These are phyloP conservation scores for Gymnorhina tibicen DNA, from an alignment of 2,113 vertebrate genomes.

Conservation along the genomic window DNA sequence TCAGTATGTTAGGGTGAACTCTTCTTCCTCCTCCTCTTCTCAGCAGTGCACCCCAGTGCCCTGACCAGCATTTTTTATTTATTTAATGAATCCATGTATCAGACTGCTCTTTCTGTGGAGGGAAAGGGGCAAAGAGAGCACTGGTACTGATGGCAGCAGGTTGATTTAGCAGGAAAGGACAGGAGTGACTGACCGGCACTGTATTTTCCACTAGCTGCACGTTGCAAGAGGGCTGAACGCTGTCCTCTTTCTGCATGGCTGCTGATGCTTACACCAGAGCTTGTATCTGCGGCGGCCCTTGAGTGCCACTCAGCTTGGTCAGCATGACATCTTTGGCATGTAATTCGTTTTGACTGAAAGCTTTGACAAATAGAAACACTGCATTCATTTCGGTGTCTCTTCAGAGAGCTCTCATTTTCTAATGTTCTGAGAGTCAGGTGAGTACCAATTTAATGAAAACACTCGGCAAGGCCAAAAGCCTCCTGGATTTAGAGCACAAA, in stretches of 20 bases:
- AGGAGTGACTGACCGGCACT: neutral
- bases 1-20: neutral
- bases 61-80: neutral
- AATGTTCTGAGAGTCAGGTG: neutral
- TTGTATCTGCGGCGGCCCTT: neutral
- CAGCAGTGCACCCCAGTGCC: neutral
- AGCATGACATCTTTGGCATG: neutral
- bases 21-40: neutral
- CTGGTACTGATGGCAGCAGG: neutral
- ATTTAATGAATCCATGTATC: neutral
- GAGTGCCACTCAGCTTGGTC: neutral
- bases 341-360: conserved; percentile 36
- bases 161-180: neutral
- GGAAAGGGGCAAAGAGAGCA: neutral
- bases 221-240: neutral
- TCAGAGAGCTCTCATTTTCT: neutral
- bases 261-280: neutral
- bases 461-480: neutral
- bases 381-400: neutral
- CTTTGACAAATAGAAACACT: conserved; percentile 15
- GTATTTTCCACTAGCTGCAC: neutral
- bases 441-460: neutral
- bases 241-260: neutral
- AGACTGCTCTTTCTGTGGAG: neutral
- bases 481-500: neutral